Evolutionary conservation across 2,797 vertebrate species (phyloP), one percentile per base, ranked within the genome.

Genomic region (Pipistrellus pipistrellus): DNA sequence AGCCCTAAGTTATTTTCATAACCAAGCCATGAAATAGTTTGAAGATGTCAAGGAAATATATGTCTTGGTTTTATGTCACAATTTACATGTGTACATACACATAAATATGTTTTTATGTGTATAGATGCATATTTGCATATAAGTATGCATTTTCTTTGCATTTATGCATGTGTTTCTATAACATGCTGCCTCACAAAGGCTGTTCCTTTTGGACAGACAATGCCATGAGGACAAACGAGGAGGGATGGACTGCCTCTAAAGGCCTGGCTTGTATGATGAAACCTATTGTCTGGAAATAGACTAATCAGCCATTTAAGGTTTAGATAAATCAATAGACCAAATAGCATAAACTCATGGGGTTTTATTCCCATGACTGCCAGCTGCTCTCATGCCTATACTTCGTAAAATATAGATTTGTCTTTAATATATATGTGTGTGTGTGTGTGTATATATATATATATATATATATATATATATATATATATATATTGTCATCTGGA

Each of bases 371-470:
- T 96, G 94, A 96, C 95, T 95, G 92, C 96, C 97, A 98, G 97
- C 97, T 98, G 97, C 96, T 97, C 88, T 98, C 94, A 95, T 97
- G 97, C 97, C 96, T 98, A 92, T 98, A 97, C 97, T 98, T 98
- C n/a, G 32, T 97, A 98, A 98, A 98, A 98, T 97, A n/a, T n/a
- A n/a, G n/a, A n/a, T n/a, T n/a, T n/a, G n/a, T n/a, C n/a, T n/a
- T n/a, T n/a, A n/a, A n/a, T n/a, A n/a, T n/a, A n/a, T n/a, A n/a
- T n/a, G n/a, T n/a, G n/a, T n/a, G n/a, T n/a, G n/a, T n/a, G n/a
- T n/a, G n/a, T n/a, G n/a, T n/a, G n/a, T n/a, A n/a, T n/a, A n/a
- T n/a, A n/a, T n/a, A n/a, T n/a, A n/a, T n/a, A n/a, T n/a, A n/a
- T n/a, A n/a, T n/a, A n/a, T n/a, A n/a, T n/a, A n/a, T 62, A 30